A percentile compares a stretch with the other conserved stretches of the same genome.
These are phyloP conservation scores for Psilanteris sp. DNA, from an alignment of 1,140 invertebrate species.

Conservation along the genomic window DNA sequence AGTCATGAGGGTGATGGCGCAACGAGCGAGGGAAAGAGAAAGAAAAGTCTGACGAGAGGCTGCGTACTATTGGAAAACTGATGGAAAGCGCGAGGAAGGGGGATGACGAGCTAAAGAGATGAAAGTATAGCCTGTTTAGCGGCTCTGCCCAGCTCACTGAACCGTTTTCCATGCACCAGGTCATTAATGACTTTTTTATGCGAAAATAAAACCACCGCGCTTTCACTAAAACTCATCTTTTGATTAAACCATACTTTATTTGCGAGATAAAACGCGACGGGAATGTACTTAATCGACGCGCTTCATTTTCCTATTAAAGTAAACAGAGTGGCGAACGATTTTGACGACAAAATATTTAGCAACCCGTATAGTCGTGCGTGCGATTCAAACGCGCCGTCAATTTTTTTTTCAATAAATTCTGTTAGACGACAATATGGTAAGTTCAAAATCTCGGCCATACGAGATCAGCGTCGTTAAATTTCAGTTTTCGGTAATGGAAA, in stretches of 20 bases:
- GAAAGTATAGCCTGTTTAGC: slow-evolving; percentile 66
- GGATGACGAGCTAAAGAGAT: slow-evolving; percentile 61
- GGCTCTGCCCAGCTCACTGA: slow-evolving; percentile 57
- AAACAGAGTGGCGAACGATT: slow-evolving; percentile 14
- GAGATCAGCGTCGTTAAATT: too few relatives aligned
- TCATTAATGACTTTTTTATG: slow-evolving; percentile 59
- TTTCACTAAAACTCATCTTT: slow-evolving; percentile 52
- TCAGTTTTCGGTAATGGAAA: too few relatives aligned
- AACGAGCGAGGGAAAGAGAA: slow-evolving; percentile 1
- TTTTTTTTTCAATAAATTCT: not conserved
- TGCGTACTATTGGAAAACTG: slow-evolving; percentile 34
- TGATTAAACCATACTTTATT: slow-evolving; percentile 60
- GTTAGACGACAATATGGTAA: too few relatives aligned
- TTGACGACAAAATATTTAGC: slow-evolving; percentile 11
- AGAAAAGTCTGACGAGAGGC: slow-evolving; percentile 24
- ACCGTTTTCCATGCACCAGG: slow-evolving; percentile 57
- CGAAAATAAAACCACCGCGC: slow-evolving; percentile 48
- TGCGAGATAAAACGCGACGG: slow-evolving; percentile 37
- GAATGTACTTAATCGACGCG: slow-evolving; percentile 29
- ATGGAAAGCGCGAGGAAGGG: slow-evolving; percentile 8
- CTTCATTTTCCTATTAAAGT: slow-evolving; percentile 42
- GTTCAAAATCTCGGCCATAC: too few relatives aligned
- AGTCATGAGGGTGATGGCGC: slow-evolving; percentile 42
- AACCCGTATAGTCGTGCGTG: not conserved
- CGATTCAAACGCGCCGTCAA: not conserved